Base-by-base conservation (phyloP, 2,888 invertebrate genomes). In the Nysson spinosus region DNA sequence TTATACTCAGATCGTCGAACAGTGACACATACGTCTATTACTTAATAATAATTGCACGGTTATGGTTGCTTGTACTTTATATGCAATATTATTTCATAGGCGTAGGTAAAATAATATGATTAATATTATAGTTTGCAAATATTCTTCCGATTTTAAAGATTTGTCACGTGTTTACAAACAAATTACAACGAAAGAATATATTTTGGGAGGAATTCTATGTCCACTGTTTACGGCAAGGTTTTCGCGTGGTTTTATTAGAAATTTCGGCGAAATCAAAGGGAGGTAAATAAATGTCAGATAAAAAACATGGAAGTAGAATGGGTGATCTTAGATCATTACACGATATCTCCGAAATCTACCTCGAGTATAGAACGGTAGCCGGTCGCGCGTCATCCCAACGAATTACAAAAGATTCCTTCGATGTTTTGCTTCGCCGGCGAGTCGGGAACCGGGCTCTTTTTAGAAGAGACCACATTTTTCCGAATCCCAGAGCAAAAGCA, bases 321-420 rank as follows among this genome's bases (percentile, higher is more conserved):
- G 22, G 30, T 16, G 22, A 7, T 19, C 42, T 7, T 14, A 34
- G 9, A 34, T 14, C 22, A 20, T 35, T 35, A 39, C 20, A 39
- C 16, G 44, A 34, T 22, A 44, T 9, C 4, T 34, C 19, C 4
- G 11, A 39, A 20, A 40, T 51, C 35, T 9, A 35, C 20, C 16
- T 34, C 22, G 19, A 37, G 35, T 28, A 44, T 24, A 40, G n/a
- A 12, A 34, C 49, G 20, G 61, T 49, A 54, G 32, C 26, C n/a
- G 37, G 12, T 12, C 7, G 26, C 35, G 42, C 19, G 32, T 55
- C 54, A 28, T 46, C 54, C 49, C 40, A 22, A 32, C 22, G 61
- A 61, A 55, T 65, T 35, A 46, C 55, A 34, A 39, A 34, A 14
- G 40, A 64, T 61, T 54, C 28, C 54, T 14, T 4, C 14, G 32